These are phyloP conservation scores for Ostrea denselamellosa DNA, from an alignment of 1,140 invertebrate genomes.

Conservation along the genomic window DNA sequence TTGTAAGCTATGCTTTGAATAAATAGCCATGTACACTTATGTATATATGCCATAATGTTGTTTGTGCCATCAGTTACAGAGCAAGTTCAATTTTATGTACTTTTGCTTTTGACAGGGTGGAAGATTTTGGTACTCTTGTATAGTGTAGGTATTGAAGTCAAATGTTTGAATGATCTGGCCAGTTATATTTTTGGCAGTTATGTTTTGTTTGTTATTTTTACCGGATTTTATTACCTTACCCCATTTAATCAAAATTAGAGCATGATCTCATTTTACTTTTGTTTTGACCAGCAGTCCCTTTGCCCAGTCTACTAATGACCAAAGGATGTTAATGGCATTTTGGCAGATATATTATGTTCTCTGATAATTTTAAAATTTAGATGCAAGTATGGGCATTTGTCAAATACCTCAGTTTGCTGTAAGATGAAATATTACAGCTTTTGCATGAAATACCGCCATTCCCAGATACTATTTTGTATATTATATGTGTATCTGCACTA, in stretches of 20 bases:
- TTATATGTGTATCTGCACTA: no score
- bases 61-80: background rate
- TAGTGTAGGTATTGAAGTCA: conserved; percentile 23
- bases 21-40: background rate
- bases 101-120: conserved; percentile 28
- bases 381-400: background rate
- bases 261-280: conserved; percentile 26
- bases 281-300: conserved; percentile 24
- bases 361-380: background rate
- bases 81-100: background rate
- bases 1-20: background rate
- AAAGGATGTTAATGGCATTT: background rate
- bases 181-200: conserved; percentile 27
- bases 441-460: background rate
- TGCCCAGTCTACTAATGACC: conserved; percentile 6
- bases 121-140: conserved; percentile 35
- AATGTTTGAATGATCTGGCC: conserved; percentile 5
- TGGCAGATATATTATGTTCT: conserved; percentile 2
- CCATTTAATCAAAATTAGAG: background rate
- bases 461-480: background rate
- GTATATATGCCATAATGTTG: background rate
- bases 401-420: conserved; percentile 6
- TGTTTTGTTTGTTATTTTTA: background rate
- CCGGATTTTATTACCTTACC: background rate
- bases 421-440: background rate